Base-by-base conservation (phyloP, 2,113 vertebrate genomes). In the Setophaga kirtlandii region DNA sequence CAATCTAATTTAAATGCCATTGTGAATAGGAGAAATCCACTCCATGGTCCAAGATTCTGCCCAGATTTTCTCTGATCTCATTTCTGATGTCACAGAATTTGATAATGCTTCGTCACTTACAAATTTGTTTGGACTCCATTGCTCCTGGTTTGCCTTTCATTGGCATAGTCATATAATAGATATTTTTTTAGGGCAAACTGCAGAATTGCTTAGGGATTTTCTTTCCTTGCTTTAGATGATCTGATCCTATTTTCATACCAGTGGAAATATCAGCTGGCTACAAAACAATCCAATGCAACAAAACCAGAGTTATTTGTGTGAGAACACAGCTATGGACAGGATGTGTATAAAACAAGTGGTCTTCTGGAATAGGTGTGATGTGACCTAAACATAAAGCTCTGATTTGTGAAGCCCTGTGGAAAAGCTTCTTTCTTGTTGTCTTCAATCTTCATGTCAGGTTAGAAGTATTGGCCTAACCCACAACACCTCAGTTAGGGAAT, bases 401-500 rank as follows among this genome's bases (percentile, higher is more conserved):
- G 23, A 65, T 71, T 41, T 77, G 14, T 14, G 15, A 20, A n/a
- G 22, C 79, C 28, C 23, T 13, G 5, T 39, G 37, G 41, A 77
- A 83, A 52, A 80, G 1, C 2, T 55, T 76, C 39, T 33, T 56
- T 83, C 10, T 62, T 20, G 18, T 28, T 75, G 21, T 78, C 2
- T 50, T 83, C 27, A 28, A 3, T 73, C 25, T 28, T 90, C 15
- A 12, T 15, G 20, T 25, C 30, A 73, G 22, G 4, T 60, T 49
- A 62, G 49, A 73, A 82, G 83, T 53, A 71, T 9, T 2, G 19
- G 10, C 10, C 22, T 64, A 47, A 39, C 4, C 35, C 59, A 33
- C 18, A 67, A 31, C 0, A 2, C 15, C 5, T 73, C 35, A 39
- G 4, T 37, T 35, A 68, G 42, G 22, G 33, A 10, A 24, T 0